These are phyloP conservation scores for Puffinus mauretanicus DNA, from an alignment of 2,113 vertebrate genomes.

Conservation along the genomic window DNA sequence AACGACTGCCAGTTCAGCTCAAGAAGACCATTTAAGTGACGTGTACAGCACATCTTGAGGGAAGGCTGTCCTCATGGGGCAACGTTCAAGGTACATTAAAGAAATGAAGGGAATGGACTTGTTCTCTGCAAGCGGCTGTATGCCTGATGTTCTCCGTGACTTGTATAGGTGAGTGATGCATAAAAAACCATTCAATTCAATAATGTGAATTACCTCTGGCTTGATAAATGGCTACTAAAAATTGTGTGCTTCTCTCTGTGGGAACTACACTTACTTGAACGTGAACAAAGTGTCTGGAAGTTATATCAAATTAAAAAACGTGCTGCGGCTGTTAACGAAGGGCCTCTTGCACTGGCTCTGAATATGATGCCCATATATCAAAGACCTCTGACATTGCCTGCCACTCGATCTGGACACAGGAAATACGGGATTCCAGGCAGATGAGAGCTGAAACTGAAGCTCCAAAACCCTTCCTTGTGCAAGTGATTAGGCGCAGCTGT, in stretches of 20 bases:
- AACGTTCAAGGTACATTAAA: background rate
- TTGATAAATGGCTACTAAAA: slow-evolving; percentile 33
- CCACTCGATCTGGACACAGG: slow-evolving; percentile 82
- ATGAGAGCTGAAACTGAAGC: slow-evolving; percentile 85
- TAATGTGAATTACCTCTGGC: background rate
- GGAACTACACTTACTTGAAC: background rate
- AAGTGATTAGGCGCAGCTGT: slow-evolving; percentile 85
- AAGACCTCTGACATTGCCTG: slow-evolving; percentile 79
- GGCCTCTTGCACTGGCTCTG: slow-evolving; percentile 69
- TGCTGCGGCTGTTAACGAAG: slow-evolving; percentile 81
- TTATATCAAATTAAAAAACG: slow-evolving; percentile 38
- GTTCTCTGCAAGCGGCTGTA: background rate
- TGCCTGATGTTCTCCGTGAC: background rate
- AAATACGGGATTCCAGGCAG: slow-evolving; percentile 85
- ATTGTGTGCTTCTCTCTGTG: background rate
- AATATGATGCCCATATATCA: slow-evolving; percentile 84
- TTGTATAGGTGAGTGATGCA: background rate
- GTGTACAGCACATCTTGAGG: background rate
- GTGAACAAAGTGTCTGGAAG: background rate
- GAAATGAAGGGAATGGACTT: background rate
- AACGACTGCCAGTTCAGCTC: background rate
- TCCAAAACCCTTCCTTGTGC: slow-evolving; percentile 78
- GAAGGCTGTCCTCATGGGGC: background rate
- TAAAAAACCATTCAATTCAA: background rate
- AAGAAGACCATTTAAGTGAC: background rate